Evolutionary conservation across 2,113 vertebrate genomes (phyloP), one percentile per base, ranked within the genome.

Genomic region (Mastomys natalensis): DNA sequence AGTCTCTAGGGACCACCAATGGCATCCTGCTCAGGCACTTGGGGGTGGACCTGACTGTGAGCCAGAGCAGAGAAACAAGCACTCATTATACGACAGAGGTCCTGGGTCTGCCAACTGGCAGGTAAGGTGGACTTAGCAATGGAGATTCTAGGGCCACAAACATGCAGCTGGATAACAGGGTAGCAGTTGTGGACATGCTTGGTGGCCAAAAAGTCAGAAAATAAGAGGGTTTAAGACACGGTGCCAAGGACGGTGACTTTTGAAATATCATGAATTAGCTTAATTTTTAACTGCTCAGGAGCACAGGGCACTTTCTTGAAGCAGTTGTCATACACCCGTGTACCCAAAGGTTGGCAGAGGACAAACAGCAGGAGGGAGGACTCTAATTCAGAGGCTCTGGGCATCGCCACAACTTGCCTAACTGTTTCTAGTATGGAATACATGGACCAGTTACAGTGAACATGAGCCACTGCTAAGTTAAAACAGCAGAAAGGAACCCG

Each of bases 351-450:
- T 2, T 12, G 78, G 77, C 26, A 13, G 5, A 16, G 58, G 51
- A 77, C 19, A 55, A 55, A 29, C 24, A 45, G 7, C 19, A 53
- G 22, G 40, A 58, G 10, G 10, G 0, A 8, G 21, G 45, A 26
- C 34, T 37, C 43, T 7, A 4, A 26, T 0, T 5, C 53, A 7
- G 8, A 8, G 24, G 24, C 45, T 40, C 45, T 7, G 0, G 74
- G 77, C n/a, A 66, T 29, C 13, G 5, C 22, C 3, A 16, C 21
- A 7, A 37, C 48, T 2, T 12, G 16, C 51, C 40, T n/a, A 58
- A 0, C 34, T 1, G 60, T 5, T 31, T 3, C 43, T 24, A 55
- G 60, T 22, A 0, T 26, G 26, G 31, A 11, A 34, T 0, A 1
- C 13, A 4, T 1, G 11, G 21, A 0, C 24, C 72, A 17, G 5